Evolutionary conservation across 2,888 invertebrate genomes (phyloP), one percentile per base, ranked within the genome.

Genomic region (Lithophane semibrunnea): DNA sequence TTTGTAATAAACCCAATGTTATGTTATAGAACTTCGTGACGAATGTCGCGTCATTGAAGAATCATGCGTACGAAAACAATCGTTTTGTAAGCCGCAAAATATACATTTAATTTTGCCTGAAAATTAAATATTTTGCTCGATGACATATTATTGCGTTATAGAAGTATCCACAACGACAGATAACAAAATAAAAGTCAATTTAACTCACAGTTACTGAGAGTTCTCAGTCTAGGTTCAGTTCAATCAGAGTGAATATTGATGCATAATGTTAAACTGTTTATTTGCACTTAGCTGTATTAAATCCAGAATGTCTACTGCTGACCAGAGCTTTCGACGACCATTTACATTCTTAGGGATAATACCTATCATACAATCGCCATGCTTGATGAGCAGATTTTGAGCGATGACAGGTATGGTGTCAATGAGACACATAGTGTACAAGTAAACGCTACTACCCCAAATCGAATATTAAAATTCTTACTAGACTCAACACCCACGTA

Each of bases 121-220:
- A 64, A 83, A 68, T 70, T 44, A 47, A 60, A 69, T 69, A 74
- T 54, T 72, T 65, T 74, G 49, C 29, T 61, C 24, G 61, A 13
- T 44, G 29, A 61, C 72, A 82, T 68, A 72, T 65, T 56, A 66
- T 60, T 75, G 52, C 54, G 68, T 75, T 52, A 52, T 24, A 71
- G 29, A 52, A 54, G 16, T 61, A 69, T 64, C 18, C 54, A 52
- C 13, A 56, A 58, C 4, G 13, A 37, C 29, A 54, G 82, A 85
- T 85, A 82, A 85, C 64, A 21, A 75, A 67, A 81, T 75, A 47
- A 52, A 18, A 75, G 60, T 52, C 77, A 82, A 76, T 85, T 61
- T 72, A 81, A 69, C 74, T 61, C 68, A 68, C 12, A 68, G 37
- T 58, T 54, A 21, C 9, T 65, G 42, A 18, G 16, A 65, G 49